Evolutionary conservation across 2,797 vertebrate genomes (phyloP).

Genomic region (Lates japonicus): DNA sequence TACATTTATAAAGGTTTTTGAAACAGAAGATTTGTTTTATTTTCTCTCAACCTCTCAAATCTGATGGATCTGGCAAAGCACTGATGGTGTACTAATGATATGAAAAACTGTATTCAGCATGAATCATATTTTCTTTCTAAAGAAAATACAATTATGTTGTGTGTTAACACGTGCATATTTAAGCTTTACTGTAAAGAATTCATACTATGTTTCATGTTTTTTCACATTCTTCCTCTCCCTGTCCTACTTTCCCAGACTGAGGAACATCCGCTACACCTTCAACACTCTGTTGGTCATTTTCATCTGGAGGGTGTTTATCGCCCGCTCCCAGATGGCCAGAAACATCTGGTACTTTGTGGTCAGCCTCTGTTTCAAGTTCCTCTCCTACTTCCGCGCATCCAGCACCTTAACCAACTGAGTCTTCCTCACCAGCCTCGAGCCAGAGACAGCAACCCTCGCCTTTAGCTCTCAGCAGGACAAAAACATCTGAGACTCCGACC

Average conservation of each 20-base stretch:
- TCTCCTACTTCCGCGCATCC: slow-evolving; percentile 95
- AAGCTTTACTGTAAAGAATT: neutral
- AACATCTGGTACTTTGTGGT: slow-evolving; percentile 98
- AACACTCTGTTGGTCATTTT: slow-evolving; percentile 93
- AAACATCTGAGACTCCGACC: slow-evolving; percentile 49
- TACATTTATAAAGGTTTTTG: too few relatives aligned
- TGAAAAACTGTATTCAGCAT: too few relatives aligned
- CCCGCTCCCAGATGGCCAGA: slow-evolving; percentile 94
- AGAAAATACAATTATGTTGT: neutral
- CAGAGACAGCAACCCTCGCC: slow-evolving; percentile 44
- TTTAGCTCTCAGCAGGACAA: slow-evolving; percentile 39
- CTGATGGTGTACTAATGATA: too few relatives aligned
- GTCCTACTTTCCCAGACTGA: slow-evolving; percentile 84
- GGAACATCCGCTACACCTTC: slow-evolving; percentile 94
- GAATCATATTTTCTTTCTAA: neutral
- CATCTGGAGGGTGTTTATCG: slow-evolving; percentile 96
- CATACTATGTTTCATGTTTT: neutral
- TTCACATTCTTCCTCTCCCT: neutral
- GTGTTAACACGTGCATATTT: neutral
- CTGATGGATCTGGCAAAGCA: too few relatives aligned
- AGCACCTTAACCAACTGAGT: slow-evolving; percentile 84
- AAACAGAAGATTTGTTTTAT: too few relatives aligned
- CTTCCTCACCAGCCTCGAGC: slow-evolving; percentile 48
- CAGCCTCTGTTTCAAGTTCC: slow-evolving; percentile 96
- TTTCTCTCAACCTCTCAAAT: too few relatives aligned